phyloP scores from a whole-genome alignment of 2,888 invertebrate genomes.

The Sminthurides aquaticus region DNA sequence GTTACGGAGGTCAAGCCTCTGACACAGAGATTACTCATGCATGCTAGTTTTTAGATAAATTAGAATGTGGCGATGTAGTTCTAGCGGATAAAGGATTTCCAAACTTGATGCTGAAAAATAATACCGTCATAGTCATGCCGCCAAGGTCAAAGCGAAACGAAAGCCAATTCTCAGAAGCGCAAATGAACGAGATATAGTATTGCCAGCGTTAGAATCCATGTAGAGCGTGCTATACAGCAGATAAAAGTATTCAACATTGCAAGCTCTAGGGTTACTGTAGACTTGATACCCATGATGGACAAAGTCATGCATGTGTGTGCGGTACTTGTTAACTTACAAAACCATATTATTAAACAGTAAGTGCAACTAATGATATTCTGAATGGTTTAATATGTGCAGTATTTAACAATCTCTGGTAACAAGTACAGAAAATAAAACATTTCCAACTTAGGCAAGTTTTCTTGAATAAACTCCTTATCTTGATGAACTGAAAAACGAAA shows the following conservation, averaged over 20 bases:
- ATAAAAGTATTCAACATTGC: constrained; percentile 15
- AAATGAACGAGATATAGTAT: constrained; percentile 13
- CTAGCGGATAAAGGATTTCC: constrained; percentile 28
- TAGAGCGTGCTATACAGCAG: constrained; percentile 19
- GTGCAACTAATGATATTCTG: no score
- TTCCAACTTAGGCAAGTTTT: background rate
- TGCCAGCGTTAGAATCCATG: constrained; percentile 18
- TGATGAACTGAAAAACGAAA: background rate
- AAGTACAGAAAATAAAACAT: background rate
- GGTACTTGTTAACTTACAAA: constrained; percentile 13
- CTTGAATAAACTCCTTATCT: background rate
- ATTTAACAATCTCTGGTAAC: background rate
- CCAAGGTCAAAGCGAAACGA: background rate
- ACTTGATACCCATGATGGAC: constrained; percentile 12
- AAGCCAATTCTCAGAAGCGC: background rate
- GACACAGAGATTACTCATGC: constrained; percentile 29
- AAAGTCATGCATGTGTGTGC: constrained; percentile 12
- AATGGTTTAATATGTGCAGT: no score
- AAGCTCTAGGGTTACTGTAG: background rate
- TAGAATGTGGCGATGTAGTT: constrained; percentile 16
- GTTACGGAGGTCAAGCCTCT: constrained; percentile 30
- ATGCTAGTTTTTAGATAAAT: constrained; percentile 13
- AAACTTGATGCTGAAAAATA: constrained; percentile 3
- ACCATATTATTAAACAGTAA: constrained; percentile 10
- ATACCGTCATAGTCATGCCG: constrained; percentile 19